These are phyloP conservation scores for Brachionus calyciflorus DNA, from an alignment of 1,140 invertebrate species.

Conservation along the genomic window DNA sequence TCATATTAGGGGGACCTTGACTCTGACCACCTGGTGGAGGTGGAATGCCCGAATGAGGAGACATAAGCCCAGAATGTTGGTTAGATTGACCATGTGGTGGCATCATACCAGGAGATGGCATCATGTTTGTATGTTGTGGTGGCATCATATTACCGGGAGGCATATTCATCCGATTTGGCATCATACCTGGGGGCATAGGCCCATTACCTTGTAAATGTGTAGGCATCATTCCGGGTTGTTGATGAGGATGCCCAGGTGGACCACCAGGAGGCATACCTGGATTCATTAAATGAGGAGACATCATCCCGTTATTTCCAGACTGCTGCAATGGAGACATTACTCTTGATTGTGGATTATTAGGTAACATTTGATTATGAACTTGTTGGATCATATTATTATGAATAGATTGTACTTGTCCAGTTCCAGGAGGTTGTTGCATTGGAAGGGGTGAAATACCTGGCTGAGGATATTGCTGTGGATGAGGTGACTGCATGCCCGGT, in stretches of 20 bases:
- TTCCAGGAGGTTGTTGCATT: not conserved
- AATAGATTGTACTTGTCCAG: not conserved
- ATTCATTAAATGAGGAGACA: conserved; percentile 42
- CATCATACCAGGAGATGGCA: too few relatives aligned
- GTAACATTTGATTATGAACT: conserved; percentile 43
- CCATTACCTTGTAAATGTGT: conserved; percentile 21
- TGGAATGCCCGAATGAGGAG: conserved; percentile 3
- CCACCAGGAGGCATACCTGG: conserved; percentile 18
- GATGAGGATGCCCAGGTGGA: conserved; percentile 20
- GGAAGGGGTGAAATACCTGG: conserved; percentile 36
- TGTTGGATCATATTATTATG: conserved; percentile 42
- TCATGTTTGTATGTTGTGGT: conserved; percentile 12
- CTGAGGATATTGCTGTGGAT: conserved; percentile 16
- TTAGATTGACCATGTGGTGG: conserved; percentile 18
- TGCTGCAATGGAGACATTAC: conserved; percentile 35
- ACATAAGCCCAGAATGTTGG: conserved; percentile 4
- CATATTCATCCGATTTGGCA: conserved; percentile 40
- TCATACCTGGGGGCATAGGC: conserved; percentile 39
- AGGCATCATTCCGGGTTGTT: conserved; percentile 30
- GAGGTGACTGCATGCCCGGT: conserved; percentile 18
- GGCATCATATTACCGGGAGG: conserved; percentile 44
- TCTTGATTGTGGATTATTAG: conserved; percentile 19
- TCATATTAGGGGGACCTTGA: conserved; percentile 32
- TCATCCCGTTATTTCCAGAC: conserved; percentile 12
- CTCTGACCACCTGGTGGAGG: conserved; percentile 21